A percentile compares a stretch with the other conserved stretches of the same genome.
These are phyloP conservation scores for Psettodes erumei DNA, from an alignment of 2,113 vertebrate genomes.

Conservation along the genomic window DNA sequence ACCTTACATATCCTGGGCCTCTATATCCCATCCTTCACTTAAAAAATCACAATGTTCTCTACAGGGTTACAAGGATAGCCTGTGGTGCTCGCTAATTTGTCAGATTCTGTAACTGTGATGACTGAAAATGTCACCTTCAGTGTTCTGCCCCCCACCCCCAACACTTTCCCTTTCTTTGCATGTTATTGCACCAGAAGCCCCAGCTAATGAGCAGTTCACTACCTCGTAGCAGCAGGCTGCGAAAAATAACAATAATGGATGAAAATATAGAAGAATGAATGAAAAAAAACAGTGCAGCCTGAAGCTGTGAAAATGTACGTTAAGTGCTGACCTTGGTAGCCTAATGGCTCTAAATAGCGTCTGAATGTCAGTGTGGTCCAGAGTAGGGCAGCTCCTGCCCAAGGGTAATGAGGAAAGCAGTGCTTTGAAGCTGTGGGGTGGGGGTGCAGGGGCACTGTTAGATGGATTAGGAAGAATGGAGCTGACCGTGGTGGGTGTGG, in stretches of 20 bases:
- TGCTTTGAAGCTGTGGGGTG: constrained; percentile 57
- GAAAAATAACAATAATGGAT: constrained; percentile 46
- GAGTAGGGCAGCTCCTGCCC: constrained; percentile 65
- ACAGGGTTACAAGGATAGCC: constrained; percentile 29
- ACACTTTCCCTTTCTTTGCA: constrained; percentile 3
- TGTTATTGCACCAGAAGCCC: constrained; percentile 32
- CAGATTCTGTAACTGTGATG: constrained; percentile 47
- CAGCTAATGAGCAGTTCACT: constrained; percentile 53
- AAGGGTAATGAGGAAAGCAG: constrained; percentile 58
- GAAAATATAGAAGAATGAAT: neutral
- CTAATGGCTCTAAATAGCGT: constrained; percentile 75
- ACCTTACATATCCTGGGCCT: constrained; percentile 26
- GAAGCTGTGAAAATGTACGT: constrained; percentile 72
- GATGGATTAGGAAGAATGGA: constrained; percentile 46
- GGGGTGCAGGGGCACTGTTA: constrained; percentile 4
- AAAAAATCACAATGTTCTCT: constrained; percentile 54
- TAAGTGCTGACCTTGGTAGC: constrained; percentile 75
- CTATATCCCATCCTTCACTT: constrained; percentile 16
- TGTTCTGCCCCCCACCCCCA: constrained; percentile 1
- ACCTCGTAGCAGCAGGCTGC: constrained; percentile 27
- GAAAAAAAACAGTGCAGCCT: constrained; percentile 41
- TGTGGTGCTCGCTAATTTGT: constrained; percentile 45
- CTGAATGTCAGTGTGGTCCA: constrained; percentile 65
- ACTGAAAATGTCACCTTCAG: constrained; percentile 53
- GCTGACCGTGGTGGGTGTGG: constrained; percentile 24